phyloP scores from a whole-genome alignment of 2,888 invertebrate species.

The Clusia tigrina region DNA sequence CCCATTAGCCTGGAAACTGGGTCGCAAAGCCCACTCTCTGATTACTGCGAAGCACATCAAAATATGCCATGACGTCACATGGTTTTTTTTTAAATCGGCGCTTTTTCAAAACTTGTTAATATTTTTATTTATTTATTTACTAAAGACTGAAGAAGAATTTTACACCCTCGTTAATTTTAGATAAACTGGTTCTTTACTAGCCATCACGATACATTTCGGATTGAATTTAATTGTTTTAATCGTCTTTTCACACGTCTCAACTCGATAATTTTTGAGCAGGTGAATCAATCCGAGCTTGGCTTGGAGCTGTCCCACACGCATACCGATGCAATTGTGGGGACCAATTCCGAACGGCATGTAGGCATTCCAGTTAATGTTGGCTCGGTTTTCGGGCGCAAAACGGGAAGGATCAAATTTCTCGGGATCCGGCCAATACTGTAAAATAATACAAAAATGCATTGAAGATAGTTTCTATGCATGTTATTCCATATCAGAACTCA shows the following conservation, averaged over 20 bases:
- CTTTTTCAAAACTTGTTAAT: too few species aligned
- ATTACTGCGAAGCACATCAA: too few species aligned
- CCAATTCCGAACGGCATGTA: constrained; percentile 54
- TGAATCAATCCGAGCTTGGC: constrained; percentile 49
- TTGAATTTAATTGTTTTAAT: constrained; percentile 37
- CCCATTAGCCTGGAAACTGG: too few species aligned
- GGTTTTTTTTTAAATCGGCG: too few species aligned
- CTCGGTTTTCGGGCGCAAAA: constrained; percentile 43
- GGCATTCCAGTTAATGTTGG: constrained; percentile 42
- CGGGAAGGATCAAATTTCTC: constrained; percentile 50
- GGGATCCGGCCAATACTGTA: constrained; percentile 51
- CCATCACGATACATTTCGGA: neutral
- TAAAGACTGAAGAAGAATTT: too few species aligned
- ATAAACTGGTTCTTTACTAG: too few species aligned
- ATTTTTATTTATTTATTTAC: too few species aligned
- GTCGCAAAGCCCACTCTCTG: too few species aligned
- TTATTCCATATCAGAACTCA: too few species aligned
- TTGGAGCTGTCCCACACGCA: constrained; percentile 51
- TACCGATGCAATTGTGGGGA: constrained; percentile 53
- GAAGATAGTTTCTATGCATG: neutral
- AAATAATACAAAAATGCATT: neutral
- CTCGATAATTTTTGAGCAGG: constrained; percentile 45
- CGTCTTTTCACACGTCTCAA: constrained; percentile 39
- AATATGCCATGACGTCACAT: too few species aligned
- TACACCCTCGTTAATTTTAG: too few species aligned